Evolutionary conservation across 2,888 invertebrate species (phyloP).

Genomic region (Acanthoscelides obtectus): DNA sequence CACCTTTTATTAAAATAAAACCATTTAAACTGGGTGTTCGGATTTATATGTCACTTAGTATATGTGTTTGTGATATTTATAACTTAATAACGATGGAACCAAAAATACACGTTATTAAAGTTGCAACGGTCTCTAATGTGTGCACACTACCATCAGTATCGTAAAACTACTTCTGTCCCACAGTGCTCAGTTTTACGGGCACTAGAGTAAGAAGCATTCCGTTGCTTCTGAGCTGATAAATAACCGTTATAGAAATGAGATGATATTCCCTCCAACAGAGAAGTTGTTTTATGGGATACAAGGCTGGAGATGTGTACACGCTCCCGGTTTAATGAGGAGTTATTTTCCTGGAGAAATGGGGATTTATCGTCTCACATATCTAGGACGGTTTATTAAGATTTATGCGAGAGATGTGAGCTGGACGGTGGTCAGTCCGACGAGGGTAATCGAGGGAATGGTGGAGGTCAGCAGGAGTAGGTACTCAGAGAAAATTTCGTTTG

Average conservation of each 20-base stretch:
- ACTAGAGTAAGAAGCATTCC: neutral
- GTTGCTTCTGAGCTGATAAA: slow-evolving; percentile 26
- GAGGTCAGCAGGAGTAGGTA: no score
- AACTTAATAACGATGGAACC: no score
- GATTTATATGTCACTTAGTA: no score
- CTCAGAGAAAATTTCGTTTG: no score
- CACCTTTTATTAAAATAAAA: no score
- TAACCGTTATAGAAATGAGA: slow-evolving; percentile 43
- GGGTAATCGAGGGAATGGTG: neutral
- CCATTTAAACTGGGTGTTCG: no score
- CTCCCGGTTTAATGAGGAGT: slow-evolving; percentile 49
- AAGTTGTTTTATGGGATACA: slow-evolving; percentile 46
- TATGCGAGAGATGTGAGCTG: slow-evolving; percentile 36
- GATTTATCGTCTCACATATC: slow-evolving; percentile 49
- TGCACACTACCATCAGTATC: no score
- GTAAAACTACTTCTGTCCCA: neutral
- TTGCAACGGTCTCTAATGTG: no score
- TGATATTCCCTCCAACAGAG: slow-evolving; percentile 46
- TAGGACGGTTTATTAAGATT: slow-evolving; percentile 49
- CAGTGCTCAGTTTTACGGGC: neutral
- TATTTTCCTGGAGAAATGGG: slow-evolving; percentile 48
- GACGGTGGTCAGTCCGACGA: neutral
- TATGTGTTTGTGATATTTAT: no score
- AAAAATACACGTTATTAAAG: no score
- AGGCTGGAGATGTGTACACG: slow-evolving; percentile 46